These are phyloP conservation scores for Yponomeuta plumbellus DNA, from an alignment of 2,888 invertebrate species.

Conservation along the genomic window DNA sequence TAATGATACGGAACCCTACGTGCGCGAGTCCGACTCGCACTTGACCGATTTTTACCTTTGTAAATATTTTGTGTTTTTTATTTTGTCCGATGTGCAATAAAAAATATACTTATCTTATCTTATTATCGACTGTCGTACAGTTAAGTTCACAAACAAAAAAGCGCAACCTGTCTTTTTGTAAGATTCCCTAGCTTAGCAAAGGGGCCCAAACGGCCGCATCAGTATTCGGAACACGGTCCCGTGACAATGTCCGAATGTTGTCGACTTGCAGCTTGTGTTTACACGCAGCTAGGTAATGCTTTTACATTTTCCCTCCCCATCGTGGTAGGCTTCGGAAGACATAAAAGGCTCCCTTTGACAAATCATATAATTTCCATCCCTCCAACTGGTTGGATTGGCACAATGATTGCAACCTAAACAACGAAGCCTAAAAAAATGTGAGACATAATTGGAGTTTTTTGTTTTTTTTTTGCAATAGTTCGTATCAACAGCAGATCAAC, in stretches of 20 bases:
- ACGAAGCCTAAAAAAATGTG: too few species aligned
- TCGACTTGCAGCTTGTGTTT: neutral
- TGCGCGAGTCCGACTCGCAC: too few species aligned
- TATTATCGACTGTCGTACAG: too few species aligned
- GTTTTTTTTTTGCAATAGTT: too few species aligned
- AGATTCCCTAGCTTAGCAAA: neutral
- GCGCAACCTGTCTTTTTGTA: neutral
- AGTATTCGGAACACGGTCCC: slow-evolving; percentile 53
- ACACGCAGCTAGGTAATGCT: neutral
- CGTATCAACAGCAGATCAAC: too few species aligned
- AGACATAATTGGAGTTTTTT: too few species aligned
- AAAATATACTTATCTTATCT: too few species aligned
- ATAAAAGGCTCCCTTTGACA: neutral
- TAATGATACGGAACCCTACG: too few species aligned
- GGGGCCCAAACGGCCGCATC: slow-evolving; percentile 34
- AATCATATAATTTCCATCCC: neutral
- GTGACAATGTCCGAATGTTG: slow-evolving; percentile 33
- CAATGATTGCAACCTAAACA: neutral
- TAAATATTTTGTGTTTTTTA: too few species aligned
- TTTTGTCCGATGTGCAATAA: too few species aligned
- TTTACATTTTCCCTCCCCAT: neutral
- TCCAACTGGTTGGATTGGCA: neutral
- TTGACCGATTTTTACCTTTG: too few species aligned
- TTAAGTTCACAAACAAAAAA: neutral
- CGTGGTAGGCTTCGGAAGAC: neutral